These are phyloP conservation scores for Apaloderma vittatum DNA, from an alignment of 2,113 vertebrate genomes.

Conservation along the genomic window DNA sequence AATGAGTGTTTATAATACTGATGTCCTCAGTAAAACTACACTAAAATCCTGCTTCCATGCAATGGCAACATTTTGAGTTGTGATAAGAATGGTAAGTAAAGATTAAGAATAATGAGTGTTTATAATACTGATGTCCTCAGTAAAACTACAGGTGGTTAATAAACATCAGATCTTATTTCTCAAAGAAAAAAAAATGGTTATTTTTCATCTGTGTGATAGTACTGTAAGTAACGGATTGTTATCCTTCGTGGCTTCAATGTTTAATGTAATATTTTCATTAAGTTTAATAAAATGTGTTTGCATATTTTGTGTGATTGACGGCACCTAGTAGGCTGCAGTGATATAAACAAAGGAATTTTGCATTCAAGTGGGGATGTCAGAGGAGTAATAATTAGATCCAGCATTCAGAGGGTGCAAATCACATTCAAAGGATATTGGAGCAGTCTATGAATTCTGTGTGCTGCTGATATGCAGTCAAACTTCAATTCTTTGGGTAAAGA, in stretches of 20 bases:
- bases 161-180: not conserved
- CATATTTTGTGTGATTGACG: not conserved
- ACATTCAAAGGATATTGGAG: not conserved
- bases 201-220: not conserved
- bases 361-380: not conserved
- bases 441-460: not conserved
- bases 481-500: not conserved
- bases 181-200: not conserved
- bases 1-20: not conserved
- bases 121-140: not conserved
- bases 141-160: not conserved
- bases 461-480: not conserved
- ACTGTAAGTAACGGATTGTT: not conserved
- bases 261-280: not conserved
- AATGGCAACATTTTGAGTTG: not conserved
- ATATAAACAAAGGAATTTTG: not conserved
- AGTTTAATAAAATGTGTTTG: not conserved
- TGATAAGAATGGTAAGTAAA: not conserved
- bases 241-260: not conserved
- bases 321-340: not conserved
- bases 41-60: not conserved
- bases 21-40: not conserved
- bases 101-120: not conserved
- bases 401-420: not conserved
- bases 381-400: not conserved